Base-by-base conservation (phyloP, 1,140 invertebrate genomes). In the Brachionus rotundiformis region DNA sequence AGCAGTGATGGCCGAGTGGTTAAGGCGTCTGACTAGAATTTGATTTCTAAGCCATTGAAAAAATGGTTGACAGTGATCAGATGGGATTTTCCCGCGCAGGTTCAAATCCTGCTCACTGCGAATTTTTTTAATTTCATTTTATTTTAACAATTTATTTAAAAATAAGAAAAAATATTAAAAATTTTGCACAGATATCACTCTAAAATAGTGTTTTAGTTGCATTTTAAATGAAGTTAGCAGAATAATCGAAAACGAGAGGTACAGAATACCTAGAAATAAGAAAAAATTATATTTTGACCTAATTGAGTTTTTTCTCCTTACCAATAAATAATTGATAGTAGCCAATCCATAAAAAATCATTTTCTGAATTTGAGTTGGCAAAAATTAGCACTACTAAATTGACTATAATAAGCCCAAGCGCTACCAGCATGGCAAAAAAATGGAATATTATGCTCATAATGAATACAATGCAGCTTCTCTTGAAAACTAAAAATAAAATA, bases 21-120 rank as follows among this genome's bases (percentile, higher is more conserved):
- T 54, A 54, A 54, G 47, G 47, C 47, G 47, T 54, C 47, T 54
- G 47, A 54, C 47, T 54, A 54, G 47, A 54, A 54, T 54, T 54
- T 2, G 8, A 54, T 54, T 54, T 54, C 47, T 54, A 54, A 54
- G 16, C 47, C 16, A 54, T 54, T 54, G 16, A 7, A 54, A 54
- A 19, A 54, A 54, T 54, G 47, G 47, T 19, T 3, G 4, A 54
- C 47, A 54, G 47, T 54, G 47, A 54, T 54, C 47, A 54, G 47
- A 54, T 54, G 47, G 47, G 47, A 54, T 54, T 54, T 54, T 54
- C 47, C 47, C 47, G 47, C 47, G 47, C 47, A 54, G 47, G 47
- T 54, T 54, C 47, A 54, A 54, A 54, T 54, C 47, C 47, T 54
- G 47, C 47, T 54, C 47, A 54, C 47, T 54, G 47, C 47, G 47